phyloP scores from a whole-genome alignment of 2,113 vertebrate species.

The Spea multiplicata region DNA sequence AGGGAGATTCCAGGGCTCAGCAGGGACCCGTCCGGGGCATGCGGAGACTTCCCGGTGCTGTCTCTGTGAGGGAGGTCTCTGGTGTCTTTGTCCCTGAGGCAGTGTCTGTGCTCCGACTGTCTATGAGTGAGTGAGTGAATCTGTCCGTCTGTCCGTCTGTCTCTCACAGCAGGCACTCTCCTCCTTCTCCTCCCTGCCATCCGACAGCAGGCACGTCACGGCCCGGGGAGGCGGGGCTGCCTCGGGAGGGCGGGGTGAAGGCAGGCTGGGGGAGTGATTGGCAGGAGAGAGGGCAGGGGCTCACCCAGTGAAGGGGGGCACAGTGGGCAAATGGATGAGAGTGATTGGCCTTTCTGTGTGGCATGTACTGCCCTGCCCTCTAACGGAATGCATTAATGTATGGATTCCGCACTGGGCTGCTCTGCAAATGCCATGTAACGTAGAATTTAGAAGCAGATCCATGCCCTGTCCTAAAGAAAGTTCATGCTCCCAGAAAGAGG shows the following conservation, averaged over 20 bases:
- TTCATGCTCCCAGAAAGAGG: no score
- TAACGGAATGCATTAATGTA: no score
- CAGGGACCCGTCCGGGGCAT: neutral
- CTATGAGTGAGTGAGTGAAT: neutral
- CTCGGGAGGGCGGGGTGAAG: neutral
- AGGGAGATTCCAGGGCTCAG: slow-evolving; percentile 8
- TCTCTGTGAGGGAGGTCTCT: neutral
- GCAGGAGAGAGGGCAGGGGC: neutral
- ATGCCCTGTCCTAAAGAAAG: no score
- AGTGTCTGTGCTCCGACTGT: neutral
- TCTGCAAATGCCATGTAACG: no score
- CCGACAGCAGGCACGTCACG: slow-evolving; percentile 37
- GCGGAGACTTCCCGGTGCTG: neutral
- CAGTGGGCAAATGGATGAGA: neutral
- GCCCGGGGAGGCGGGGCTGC: neutral
- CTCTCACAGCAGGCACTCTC: slow-evolving; percentile 17
- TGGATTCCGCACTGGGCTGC: no score
- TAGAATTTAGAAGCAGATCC: no score
- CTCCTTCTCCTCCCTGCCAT: slow-evolving; percentile 39
- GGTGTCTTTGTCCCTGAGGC: slow-evolving; percentile 13
- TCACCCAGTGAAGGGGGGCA: neutral
- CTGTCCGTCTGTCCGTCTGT: slow-evolving; percentile 7
- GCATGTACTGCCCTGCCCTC: neutral
- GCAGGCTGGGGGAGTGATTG: neutral
- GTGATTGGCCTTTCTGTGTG: neutral